Percentiles rank a stretch among this genome's conserved stretches.
Evolutionary conservation across 64 coral and sea anemone species (phyloP).

Genomic region (Montipora sp.): DNA sequence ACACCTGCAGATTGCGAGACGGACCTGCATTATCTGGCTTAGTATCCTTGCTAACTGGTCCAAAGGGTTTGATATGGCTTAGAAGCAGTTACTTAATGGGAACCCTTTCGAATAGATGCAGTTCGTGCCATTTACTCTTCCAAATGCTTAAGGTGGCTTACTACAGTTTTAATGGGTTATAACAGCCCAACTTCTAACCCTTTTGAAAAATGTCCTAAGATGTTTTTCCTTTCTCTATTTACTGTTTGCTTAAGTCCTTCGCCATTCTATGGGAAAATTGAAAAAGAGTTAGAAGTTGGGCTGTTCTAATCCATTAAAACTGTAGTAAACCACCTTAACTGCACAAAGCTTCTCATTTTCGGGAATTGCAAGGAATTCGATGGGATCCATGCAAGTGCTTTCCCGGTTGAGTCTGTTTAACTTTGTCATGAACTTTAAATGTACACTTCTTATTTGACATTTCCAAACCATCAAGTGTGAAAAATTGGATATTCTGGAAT

Average conservation of each 20-base stretch:
- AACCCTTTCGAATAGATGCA: not conserved
- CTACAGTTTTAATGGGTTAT: too few relatives aligned
- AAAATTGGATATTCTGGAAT: slow-evolving; percentile 31
- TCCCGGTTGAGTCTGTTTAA: slow-evolving; percentile 44
- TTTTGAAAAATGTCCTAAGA: too few relatives aligned
- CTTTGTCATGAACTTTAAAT: slow-evolving; percentile 10
- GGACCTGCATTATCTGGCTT: too few relatives aligned
- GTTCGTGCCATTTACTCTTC: slow-evolving; percentile 12
- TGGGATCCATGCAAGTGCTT: not conserved
- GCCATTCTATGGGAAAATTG: too few relatives aligned
- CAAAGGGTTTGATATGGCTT: slow-evolving; percentile 43
- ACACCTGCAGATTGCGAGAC: too few relatives aligned
- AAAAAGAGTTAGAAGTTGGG: too few relatives aligned
- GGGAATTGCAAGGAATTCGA: not conserved
- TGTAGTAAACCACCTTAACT: not conserved
- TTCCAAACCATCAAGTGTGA: slow-evolving; percentile 18
- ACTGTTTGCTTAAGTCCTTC: too few relatives aligned
- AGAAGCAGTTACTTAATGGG: slow-evolving; percentile 33
- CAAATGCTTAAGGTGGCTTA: too few relatives aligned
- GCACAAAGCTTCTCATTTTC: slow-evolving; percentile 22
- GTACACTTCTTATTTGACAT: not conserved
- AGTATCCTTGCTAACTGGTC: slow-evolving; percentile 7
- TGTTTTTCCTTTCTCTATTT: too few relatives aligned
- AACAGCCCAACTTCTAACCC: too few relatives aligned
- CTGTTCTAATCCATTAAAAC: too few relatives aligned